Conservation (phyloP, 2,113 vertebrate genomes). For the Bostrychus sinensis region DNA sequence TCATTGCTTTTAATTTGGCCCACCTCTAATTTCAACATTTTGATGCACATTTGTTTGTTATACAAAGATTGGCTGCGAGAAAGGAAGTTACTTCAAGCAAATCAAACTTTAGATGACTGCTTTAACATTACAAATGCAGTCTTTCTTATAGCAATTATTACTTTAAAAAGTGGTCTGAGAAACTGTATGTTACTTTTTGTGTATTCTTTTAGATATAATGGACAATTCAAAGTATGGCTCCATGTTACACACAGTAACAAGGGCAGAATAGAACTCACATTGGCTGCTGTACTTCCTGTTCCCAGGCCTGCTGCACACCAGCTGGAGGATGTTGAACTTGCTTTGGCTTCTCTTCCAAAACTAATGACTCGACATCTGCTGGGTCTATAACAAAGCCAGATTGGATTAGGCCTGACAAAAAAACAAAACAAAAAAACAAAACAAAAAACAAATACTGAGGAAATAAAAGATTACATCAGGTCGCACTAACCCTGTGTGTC, state of each 20-base stretch:
- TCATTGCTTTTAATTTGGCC: too few species aligned
- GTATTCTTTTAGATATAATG: neutral
- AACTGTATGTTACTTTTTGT: too few species aligned
- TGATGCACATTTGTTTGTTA: too few species aligned
- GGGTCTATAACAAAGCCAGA: conserved; percentile 72
- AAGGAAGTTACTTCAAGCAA: too few species aligned
- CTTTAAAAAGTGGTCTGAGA: too few species aligned
- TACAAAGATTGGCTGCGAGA: too few species aligned
- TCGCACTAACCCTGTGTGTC: conserved; percentile 60
- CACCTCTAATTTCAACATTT: too few species aligned
- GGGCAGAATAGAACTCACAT: conserved; percentile 46
- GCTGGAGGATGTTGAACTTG: conserved; percentile 52
- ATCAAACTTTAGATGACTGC: too few species aligned
- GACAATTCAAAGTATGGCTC: neutral
- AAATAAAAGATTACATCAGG: conserved; percentile 2
- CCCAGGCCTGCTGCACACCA: conserved; percentile 82
- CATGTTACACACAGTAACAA: neutral
- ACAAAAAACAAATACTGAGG: neutral
- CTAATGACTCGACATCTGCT: conserved; percentile 86
- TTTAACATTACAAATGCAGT: too few species aligned
- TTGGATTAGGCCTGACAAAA: neutral
- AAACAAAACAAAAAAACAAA: too few species aligned
- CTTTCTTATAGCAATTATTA: too few species aligned
- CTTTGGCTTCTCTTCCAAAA: conserved; percentile 79
- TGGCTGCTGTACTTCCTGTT: conserved; percentile 61